Percentiles rank a stretch among this genome's conserved stretches.
phyloP scores from a whole-genome alignment of 2,797 vertebrate species.

The Hipposideros larvatus region DNA sequence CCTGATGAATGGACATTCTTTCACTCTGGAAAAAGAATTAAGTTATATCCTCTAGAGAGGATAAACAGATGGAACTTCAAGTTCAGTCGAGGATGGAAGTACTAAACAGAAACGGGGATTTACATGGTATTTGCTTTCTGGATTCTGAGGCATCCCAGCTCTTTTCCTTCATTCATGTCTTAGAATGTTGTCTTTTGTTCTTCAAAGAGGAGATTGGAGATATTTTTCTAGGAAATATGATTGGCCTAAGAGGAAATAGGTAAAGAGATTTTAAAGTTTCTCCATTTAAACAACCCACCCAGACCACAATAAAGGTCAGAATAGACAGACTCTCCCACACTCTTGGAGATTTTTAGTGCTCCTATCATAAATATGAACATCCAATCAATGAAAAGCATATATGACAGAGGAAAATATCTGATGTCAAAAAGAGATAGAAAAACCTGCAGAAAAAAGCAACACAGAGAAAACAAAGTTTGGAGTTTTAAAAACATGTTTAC shows the following conservation, averaged over 20 bases:
- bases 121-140: not conserved
- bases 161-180: not conserved
- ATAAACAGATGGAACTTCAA: not conserved
- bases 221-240: not conserved
- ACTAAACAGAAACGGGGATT: not conserved
- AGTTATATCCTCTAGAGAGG: not conserved
- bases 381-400: not conserved
- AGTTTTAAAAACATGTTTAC: slow-evolving; percentile 11
- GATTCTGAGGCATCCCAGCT: not conserved
- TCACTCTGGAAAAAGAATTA: not conserved
- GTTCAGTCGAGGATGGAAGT: not conserved
- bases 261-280: slow-evolving; percentile 30
- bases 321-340: not conserved
- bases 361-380: not conserved
- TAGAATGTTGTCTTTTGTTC: not conserved
- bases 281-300: not conserved
- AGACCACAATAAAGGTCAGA: slow-evolving; percentile 24
- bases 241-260: slow-evolving; percentile 10
- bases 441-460: not conserved
- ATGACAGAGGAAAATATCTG: not conserved
- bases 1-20: not conserved
- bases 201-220: not conserved
- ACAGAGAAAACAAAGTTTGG: not conserved
- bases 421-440: not conserved
- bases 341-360: not conserved